Base-by-base conservation (phyloP, 2,797 vertebrate genomes). In the Clarias fuscus region DNA sequence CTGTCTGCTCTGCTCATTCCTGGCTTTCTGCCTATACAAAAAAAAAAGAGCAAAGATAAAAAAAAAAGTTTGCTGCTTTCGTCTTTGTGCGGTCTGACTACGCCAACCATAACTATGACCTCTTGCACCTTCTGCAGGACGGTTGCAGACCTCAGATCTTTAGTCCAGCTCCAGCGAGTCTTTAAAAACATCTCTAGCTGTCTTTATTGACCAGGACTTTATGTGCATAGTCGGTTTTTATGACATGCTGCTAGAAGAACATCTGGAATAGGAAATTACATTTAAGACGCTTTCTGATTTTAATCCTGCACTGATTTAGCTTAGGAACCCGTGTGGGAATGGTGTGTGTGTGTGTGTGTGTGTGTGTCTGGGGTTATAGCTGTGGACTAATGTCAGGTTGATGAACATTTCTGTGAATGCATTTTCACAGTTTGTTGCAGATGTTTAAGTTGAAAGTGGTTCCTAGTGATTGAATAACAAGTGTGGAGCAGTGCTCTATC, bases 181-280 rank as follows among this genome's bases (percentile, higher is more conserved):
- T 88, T 77, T 81, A 88, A 91, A 89, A 87, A 90, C 87, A 88
- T 88, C 89, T 91, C 89, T 86, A 81, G 84, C 61, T 88, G 84
- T 84, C 87, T 86, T 86, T 15, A 64, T 80, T 78, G 85, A 90
- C 89, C 84, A 40, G 33, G 86, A 89, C 91, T 92, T 89, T 92
- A 86, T 85, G 84, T 86, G 80, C 89, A 48, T 82, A 87, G 91
- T 90, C 90, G 88, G 89, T 58, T 84, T 92, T 94, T 91, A 92
- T 65, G 24, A 88, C 83, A 75, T 67, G 86, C 78, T 72, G 33
- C 91, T 75, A 92, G 84, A 86, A 73, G 71, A 89, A 93, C 92
- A 94, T 94, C 93, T 94, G 93, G 92, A 93, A 82, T 61, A 73
- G 87, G 87, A 87, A 82, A 87, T 81, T 70, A 82, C 90, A 92